Conservation (phyloP, 1,140 invertebrate genomes). For the Lepidotrigona ventralis region DNA sequence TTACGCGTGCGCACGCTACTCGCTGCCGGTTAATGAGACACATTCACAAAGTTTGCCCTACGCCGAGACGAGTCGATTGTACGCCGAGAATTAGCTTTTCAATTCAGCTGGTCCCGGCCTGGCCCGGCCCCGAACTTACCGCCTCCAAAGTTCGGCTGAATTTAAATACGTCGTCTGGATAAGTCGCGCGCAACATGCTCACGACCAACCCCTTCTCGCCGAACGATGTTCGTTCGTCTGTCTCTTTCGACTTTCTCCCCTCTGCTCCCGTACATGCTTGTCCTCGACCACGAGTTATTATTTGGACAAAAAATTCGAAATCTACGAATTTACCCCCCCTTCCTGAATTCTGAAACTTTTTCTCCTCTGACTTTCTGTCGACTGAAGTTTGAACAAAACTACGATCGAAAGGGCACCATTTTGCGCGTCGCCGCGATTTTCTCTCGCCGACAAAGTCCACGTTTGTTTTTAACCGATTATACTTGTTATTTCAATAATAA, state of each 20-base stretch:
- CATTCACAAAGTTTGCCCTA: conserved; percentile 77
- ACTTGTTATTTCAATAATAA: too few relatives aligned
- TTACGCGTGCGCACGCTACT: conserved; percentile 64
- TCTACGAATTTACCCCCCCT: neutral
- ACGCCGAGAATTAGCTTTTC: conserved; percentile 78
- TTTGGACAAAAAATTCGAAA: neutral
- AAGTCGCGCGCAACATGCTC: conserved; percentile 59
- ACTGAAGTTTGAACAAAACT: too few relatives aligned
- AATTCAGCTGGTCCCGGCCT: conserved; percentile 69
- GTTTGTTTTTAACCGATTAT: too few relatives aligned
- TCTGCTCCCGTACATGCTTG: neutral
- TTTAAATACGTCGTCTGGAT: conserved; percentile 72
- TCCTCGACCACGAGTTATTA: neutral
- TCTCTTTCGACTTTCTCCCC: conserved; percentile 20
- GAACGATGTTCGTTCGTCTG: conserved; percentile 17
- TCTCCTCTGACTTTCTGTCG: too few relatives aligned
- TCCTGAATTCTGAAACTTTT: too few relatives aligned
- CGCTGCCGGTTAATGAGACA: conserved; percentile 76
- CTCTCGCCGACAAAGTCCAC: neutral
- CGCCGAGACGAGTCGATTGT: conserved; percentile 77
- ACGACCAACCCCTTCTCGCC: conserved; percentile 3
- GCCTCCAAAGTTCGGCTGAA: conserved; percentile 70
- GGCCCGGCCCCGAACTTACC: conserved; percentile 60
- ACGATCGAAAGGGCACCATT: too few relatives aligned
- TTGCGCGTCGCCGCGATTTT: neutral